Evolutionary conservation across 1,140 invertebrate species (phyloP).

Genomic region (Drosophila sproati): DNA sequence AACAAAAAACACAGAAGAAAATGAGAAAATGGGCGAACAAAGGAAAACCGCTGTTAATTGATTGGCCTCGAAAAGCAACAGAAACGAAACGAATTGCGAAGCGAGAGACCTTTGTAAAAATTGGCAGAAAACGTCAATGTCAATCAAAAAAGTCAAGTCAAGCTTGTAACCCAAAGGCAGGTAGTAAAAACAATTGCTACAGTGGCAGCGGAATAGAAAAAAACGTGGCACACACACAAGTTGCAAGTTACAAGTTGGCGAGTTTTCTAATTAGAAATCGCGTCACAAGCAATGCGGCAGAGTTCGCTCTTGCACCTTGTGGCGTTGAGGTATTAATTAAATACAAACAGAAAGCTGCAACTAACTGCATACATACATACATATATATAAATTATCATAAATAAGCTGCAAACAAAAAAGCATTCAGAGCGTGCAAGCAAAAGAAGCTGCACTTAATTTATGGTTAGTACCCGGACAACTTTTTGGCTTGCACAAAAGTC

Average conservation of each 20-base stretch:
- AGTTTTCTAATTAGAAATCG: constrained; percentile 41
- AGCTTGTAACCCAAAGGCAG: constrained; percentile 1
- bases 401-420: constrained; percentile 23
- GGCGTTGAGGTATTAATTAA: constrained; percentile 34
- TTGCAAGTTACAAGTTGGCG: constrained; percentile 25
- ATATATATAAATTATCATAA: constrained; percentile 3
- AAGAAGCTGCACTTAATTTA: constrained; percentile 54
- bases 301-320: constrained; percentile 31
- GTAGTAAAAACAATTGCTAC: constrained; percentile 2
- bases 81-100: constrained; percentile 8
- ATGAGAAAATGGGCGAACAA: constrained; percentile 5
- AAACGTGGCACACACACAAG: constrained; percentile 17
- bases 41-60: constrained; percentile 60
- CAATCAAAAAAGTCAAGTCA: constrained; percentile 43
- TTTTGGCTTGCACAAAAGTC: constrained; percentile 52
- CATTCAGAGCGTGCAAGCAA: constrained; percentile 49
- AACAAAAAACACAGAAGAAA: constrained; percentile 30
- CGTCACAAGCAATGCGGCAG: constrained; percentile 34
- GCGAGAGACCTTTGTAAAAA: constrained; percentile 19
- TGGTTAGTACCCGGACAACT: constrained; percentile 44
- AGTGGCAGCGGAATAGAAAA: constrained; percentile 11
- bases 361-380: background rate
- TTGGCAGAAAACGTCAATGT: constrained; percentile 51
- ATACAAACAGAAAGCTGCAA: constrained; percentile 19
- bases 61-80: constrained; percentile 44